phyloP scores from a whole-genome alignment of 2,797 vertebrate species.

The Thalassophryne amazonica region DNA sequence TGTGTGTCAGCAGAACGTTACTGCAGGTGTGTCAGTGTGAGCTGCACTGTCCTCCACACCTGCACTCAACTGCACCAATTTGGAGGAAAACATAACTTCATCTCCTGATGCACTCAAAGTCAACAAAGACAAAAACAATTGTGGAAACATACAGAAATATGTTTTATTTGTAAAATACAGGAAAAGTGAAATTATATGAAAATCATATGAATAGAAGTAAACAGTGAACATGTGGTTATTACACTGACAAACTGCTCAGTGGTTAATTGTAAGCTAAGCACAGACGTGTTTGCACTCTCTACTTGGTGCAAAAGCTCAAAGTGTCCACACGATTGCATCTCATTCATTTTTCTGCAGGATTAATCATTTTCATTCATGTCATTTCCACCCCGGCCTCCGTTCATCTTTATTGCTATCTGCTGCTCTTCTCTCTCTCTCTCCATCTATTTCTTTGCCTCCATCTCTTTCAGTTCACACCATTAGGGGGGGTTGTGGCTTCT shows the following conservation, averaged over 20 bases:
- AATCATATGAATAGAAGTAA: too few species aligned
- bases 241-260: too few species aligned
- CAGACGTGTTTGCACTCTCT: slow-evolving; percentile 33
- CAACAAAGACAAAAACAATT: too few species aligned
- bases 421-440: slow-evolving; percentile 21
- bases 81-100: slow-evolving; percentile 7
- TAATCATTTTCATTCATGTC: slow-evolving; percentile 57
- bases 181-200: too few species aligned
- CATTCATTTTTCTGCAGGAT: slow-evolving; percentile 43
- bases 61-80: slow-evolving; percentile 63
- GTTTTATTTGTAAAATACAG: too few species aligned
- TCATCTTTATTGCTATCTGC: slow-evolving; percentile 21
- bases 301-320: slow-evolving; percentile 41
- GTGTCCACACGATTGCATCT: slow-evolving; percentile 31
- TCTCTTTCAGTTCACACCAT: slow-evolving; percentile 42
- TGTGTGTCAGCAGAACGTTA: not conserved
- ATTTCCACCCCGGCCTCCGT: slow-evolving; percentile 13
- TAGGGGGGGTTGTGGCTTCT: slow-evolving; percentile 48
- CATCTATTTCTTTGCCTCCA: not conserved
- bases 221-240: too few species aligned
- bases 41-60: slow-evolving; percentile 37
- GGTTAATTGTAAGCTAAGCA: too few species aligned
- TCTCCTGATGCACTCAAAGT: too few species aligned
- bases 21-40: slow-evolving; percentile 45
- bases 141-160: too few species aligned